Percentiles rank a stretch among this genome's conserved stretches.
These are phyloP conservation scores for Agrypnia vestita DNA, from an alignment of 1,140 invertebrate genomes.

Conservation along the genomic window DNA sequence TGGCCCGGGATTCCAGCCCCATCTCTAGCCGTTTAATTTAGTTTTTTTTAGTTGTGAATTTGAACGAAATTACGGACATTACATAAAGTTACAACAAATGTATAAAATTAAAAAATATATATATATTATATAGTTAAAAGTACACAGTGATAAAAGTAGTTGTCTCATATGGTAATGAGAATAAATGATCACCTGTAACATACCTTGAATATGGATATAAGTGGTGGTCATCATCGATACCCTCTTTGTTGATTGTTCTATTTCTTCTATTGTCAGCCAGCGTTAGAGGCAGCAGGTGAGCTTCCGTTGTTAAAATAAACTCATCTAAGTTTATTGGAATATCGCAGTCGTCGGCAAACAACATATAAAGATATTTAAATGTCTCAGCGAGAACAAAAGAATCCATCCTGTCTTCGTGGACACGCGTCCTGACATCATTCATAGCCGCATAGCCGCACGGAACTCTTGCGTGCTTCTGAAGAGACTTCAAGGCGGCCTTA, in stretches of 20 bases:
- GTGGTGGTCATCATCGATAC: slow-evolving; percentile 51
- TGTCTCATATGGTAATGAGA: too few species aligned
- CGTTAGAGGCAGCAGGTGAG: slow-evolving; percentile 93
- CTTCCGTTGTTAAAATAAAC: slow-evolving; percentile 98
- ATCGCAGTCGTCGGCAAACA: slow-evolving; percentile 93
- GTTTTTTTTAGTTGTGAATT: too few species aligned
- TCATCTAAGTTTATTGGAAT: slow-evolving; percentile 93
- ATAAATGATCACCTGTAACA: too few species aligned
- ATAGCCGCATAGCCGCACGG: slow-evolving; percentile 97
- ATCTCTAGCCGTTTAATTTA: too few species aligned
- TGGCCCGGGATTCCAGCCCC: too few species aligned
- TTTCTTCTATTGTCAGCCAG: slow-evolving; percentile 73
- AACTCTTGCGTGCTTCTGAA: slow-evolving; percentile 94
- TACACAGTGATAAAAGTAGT: too few species aligned
- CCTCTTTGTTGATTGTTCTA: slow-evolving; percentile 54
- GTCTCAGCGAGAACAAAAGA: slow-evolving; percentile 98
- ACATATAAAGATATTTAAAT: slow-evolving; percentile 96
- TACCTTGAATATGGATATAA: slow-evolving; percentile 56
- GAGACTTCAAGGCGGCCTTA: slow-evolving; percentile 89
- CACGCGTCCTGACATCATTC: slow-evolving; percentile 93
- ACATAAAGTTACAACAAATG: too few species aligned
- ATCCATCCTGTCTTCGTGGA: slow-evolving; percentile 97
- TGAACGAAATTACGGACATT: too few species aligned
- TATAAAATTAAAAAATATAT: too few species aligned
- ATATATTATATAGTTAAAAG: too few species aligned